Evolutionary conservation across 2,888 invertebrate species (phyloP).

Genomic region (Megaustenia siamemsis): DNA sequence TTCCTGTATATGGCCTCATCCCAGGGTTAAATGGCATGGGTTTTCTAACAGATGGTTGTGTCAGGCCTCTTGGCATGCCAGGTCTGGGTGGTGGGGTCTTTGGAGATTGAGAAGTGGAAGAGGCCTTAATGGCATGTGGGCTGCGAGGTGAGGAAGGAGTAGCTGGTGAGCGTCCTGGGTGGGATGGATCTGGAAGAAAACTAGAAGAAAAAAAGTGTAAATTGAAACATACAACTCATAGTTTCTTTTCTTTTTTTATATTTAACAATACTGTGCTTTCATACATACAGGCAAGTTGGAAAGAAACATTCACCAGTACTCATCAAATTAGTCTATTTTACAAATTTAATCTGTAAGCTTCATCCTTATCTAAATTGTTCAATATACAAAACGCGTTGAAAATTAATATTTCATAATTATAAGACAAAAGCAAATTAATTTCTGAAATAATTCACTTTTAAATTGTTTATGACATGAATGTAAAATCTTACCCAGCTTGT

Average conservation of each 20-base stretch:
- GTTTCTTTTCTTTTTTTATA: no score
- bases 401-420: no score
- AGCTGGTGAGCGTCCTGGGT: background rate
- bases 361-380: no score
- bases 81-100: conserved; percentile 46
- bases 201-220: background rate
- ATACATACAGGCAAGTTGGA: no score
- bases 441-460: background rate
- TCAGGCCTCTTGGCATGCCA: conserved; percentile 29
- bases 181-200: conserved; percentile 20
- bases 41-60: conserved; percentile 39
- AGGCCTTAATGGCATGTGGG: conserved; percentile 19
- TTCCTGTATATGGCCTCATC: conserved; percentile 53
- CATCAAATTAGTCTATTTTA: no score
- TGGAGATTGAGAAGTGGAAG: conserved; percentile 39
- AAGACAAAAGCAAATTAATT: background rate
- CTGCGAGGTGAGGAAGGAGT: conserved; percentile 41
- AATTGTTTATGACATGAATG: background rate
- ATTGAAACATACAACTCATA: no score
- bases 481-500: conserved; percentile 58
- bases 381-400: no score
- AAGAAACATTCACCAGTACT: no score
- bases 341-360: no score
- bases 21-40: conserved; percentile 34
- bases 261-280: no score